A percentile compares a stretch with the other conserved stretches of the same genome.
phyloP scores from a whole-genome alignment of 30 jellyfish, hydroid and myxozoan genomes.

The Sanderia malayensis region DNA sequence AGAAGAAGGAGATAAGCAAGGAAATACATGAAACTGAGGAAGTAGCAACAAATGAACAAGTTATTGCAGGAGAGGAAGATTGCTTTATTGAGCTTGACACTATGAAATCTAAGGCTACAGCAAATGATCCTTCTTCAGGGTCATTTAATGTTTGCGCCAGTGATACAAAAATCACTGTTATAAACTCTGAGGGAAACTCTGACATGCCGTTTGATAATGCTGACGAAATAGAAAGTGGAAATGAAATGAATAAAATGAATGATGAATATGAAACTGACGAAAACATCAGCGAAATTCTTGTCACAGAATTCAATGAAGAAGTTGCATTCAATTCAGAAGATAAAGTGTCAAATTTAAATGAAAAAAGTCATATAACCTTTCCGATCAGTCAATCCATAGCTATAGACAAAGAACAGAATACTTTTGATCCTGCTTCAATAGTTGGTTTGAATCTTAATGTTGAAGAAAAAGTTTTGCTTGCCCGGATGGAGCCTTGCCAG shows the following conservation, averaged over 20 bases:
- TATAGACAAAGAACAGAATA: conserved; percentile 4
- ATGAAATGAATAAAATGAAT: no score
- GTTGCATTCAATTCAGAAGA: no score
- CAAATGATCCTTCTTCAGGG: conserved; percentile 6
- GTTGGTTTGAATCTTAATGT: not conserved
- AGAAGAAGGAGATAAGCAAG: not conserved
- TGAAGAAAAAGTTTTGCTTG: conserved; percentile 21
- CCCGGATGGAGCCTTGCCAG: conserved; percentile 22
- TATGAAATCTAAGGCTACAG: not conserved
- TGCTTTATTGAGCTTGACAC: not conserved
- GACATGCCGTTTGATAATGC: no score
- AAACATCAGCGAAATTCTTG: not conserved
- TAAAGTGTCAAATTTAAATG: no score
- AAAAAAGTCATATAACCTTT: no score
- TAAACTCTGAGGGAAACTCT: not conserved
- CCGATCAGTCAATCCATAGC: not conserved
- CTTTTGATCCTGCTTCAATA: conserved; percentile 20
- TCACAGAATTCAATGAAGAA: not conserved
- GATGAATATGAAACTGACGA: not conserved
- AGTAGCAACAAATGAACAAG: not conserved
- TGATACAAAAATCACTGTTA: not conserved
- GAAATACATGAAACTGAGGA: not conserved
- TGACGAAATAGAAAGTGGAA: conserved; percentile 6
- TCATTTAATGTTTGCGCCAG: not conserved
- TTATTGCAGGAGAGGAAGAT: no score